These are phyloP conservation scores for Taeniopygia guttata DNA, from an alignment of 2,797 vertebrate genomes.

Conservation along the genomic window DNA sequence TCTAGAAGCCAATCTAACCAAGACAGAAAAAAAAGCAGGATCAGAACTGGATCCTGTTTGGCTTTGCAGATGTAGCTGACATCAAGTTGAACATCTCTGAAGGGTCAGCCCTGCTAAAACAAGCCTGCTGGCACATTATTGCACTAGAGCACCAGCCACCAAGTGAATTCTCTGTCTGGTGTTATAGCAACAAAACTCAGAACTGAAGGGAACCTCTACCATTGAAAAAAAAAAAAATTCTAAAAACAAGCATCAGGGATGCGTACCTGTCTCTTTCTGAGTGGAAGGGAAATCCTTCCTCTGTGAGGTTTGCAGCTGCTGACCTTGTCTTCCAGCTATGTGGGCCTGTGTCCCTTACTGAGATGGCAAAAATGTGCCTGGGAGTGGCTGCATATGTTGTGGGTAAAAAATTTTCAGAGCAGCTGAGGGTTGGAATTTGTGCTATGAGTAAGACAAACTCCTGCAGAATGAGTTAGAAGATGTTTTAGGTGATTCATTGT, in stretches of 20 bases:
- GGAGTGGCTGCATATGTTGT: not conserved
- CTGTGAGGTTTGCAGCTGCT: not conserved
- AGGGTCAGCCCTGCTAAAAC: not conserved
- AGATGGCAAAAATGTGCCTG: not conserved
- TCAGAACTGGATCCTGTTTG: not conserved
- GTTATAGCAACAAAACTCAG: not conserved
- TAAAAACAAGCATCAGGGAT: not conserved
- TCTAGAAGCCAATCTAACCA: not conserved
- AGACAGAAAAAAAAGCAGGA: not conserved
- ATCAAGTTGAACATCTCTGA: not conserved
- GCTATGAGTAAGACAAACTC: not conserved
- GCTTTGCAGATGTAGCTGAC: not conserved
- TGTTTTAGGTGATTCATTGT: slow-evolving; percentile 42
- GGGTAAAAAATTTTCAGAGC: not conserved
- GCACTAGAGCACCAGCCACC: not conserved
- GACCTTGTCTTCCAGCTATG: not conserved
- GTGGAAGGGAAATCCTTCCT: not conserved
- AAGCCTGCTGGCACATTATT: not conserved
- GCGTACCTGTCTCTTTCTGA: not conserved
- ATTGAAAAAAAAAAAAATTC: accelerated
- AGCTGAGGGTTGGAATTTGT: slow-evolving; percentile 5
- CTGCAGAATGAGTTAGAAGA: slow-evolving; percentile 14
- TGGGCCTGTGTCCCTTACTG: not conserved
- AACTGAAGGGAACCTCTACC: not conserved
- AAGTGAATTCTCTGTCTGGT: not conserved